Evolutionary conservation across 2,888 invertebrate genomes (phyloP).

Genomic region (Xanthorhoe designata): DNA sequence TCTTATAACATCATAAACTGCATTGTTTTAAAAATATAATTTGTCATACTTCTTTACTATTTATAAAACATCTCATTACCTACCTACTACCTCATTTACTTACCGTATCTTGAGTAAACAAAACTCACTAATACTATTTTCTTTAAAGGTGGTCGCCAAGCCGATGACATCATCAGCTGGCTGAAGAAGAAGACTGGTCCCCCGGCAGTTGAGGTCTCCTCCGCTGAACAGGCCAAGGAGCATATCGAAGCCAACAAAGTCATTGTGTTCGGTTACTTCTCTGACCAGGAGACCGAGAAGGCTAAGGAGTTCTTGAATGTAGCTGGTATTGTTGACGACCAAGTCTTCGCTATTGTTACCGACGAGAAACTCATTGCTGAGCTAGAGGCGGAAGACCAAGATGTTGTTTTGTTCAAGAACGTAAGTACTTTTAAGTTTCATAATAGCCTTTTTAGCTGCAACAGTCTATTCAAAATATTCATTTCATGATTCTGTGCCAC

Average conservation of each 20-base stretch:
- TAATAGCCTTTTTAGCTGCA: not conserved
- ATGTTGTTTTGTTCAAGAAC: constrained; percentile 96
- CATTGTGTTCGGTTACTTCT: constrained; percentile 96
- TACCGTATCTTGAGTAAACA: not conserved
- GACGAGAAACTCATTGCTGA: constrained; percentile 92
- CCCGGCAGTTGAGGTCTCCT: constrained; percentile 92
- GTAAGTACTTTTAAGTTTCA: constrained; percentile 74
- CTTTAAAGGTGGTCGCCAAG: constrained; percentile 92
- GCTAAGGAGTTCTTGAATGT: constrained; percentile 94
- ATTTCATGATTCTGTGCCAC: too few relatives aligned
- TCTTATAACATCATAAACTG: constrained; percentile 18
- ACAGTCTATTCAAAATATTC: too few relatives aligned
- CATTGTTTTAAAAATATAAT: constrained; percentile 24
- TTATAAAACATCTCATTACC: constrained; percentile 26
- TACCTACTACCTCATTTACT: not conserved
- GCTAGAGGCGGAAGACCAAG: constrained; percentile 91
- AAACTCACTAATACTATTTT: not conserved
- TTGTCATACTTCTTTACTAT: constrained; percentile 12
- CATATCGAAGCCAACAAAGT: constrained; percentile 93
- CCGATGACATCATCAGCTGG: constrained; percentile 97
- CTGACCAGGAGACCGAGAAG: constrained; percentile 90
- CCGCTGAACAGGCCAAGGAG: constrained; percentile 93
- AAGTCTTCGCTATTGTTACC: constrained; percentile 94
- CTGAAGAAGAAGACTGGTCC: constrained; percentile 98
- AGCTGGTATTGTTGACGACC: constrained; percentile 93